These are phyloP conservation scores for Bombyx mori DNA, from an alignment of 1,140 invertebrate species.

Conservation along the genomic window DNA sequence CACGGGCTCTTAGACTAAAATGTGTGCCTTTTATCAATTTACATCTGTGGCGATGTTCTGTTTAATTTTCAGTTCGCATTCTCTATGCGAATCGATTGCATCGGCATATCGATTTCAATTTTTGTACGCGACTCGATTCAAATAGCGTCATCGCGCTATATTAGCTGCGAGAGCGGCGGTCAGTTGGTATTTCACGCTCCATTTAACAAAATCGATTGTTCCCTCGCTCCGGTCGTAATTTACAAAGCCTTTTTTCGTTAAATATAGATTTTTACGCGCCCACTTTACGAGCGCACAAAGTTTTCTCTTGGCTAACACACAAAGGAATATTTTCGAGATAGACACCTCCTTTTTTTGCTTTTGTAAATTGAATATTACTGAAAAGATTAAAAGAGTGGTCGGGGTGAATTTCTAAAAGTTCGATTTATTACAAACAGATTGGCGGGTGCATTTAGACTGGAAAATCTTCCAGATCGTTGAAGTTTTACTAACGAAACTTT, in stretches of 20 bases:
- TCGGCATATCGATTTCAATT: no score
- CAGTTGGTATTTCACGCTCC: constrained; percentile 26
- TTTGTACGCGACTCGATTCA: neutral
- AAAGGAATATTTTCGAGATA: constrained; percentile 9
- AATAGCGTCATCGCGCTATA: constrained; percentile 1
- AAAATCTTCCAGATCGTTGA: no score
- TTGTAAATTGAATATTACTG: neutral
- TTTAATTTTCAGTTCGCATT: no score
- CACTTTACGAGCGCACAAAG: constrained; percentile 10
- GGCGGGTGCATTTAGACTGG: neutral
- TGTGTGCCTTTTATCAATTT: no score
- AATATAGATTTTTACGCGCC: constrained; percentile 23
- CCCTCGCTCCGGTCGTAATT: constrained; percentile 18
- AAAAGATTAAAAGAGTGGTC: no score
- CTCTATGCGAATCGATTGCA: no score
- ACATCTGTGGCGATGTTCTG: no score
- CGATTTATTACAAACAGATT: neutral
- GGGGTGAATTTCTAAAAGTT: neutral
- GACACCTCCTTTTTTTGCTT: neutral
- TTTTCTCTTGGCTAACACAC: constrained; percentile 7
- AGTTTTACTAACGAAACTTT: no score
- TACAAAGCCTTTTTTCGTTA: constrained; percentile 17
- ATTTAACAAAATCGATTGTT: constrained; percentile 52
- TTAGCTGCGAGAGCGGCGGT: constrained; percentile 4
- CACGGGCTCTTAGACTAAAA: no score